Conservation (phyloP, 2,888 invertebrate genomes). For the Heliconius erato region DNA sequence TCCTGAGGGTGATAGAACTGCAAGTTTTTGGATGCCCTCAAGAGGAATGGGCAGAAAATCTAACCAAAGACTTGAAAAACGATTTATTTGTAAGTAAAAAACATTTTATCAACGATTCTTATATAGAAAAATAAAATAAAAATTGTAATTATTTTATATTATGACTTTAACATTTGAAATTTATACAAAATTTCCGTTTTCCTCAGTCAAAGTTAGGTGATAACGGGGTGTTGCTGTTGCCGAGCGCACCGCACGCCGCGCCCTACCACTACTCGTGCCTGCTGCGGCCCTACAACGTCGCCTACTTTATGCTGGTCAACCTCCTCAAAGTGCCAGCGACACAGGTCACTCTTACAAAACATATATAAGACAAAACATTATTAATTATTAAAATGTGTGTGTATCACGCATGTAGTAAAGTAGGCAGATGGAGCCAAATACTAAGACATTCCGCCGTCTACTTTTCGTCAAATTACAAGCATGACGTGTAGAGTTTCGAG, state of each 20-base stretch:
- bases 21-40: slow-evolving; percentile 86
- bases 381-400: no score
- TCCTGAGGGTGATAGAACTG: slow-evolving; percentile 88
- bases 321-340: slow-evolving; percentile 94
- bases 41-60: slow-evolving; percentile 87
- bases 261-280: slow-evolving; percentile 93
- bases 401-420: no score
- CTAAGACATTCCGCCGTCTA: no score
- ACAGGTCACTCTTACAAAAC: slow-evolving; percentile 78
- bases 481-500: no score
- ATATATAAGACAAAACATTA: background rate
- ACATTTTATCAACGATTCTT: background rate
- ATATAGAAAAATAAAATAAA: background rate
- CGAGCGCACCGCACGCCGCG: slow-evolving; percentile 92
- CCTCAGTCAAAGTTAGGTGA: slow-evolving; percentile 89
- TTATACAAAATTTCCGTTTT: slow-evolving; percentile 34
- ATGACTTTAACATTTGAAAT: background rate
- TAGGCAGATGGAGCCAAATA: no score
- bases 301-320: slow-evolving; percentile 94
- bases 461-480: no score
- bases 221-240: slow-evolving; percentile 94
- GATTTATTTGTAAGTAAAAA: slow-evolving; percentile 86
- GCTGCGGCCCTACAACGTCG: slow-evolving; percentile 93
- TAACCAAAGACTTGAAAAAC: slow-evolving; percentile 86
- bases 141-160: background rate